A percentile compares a stretch with the other conserved stretches of the same genome.
phyloP scores from a whole-genome alignment of 2,113 vertebrate species.

The Alexandromys fortis region DNA sequence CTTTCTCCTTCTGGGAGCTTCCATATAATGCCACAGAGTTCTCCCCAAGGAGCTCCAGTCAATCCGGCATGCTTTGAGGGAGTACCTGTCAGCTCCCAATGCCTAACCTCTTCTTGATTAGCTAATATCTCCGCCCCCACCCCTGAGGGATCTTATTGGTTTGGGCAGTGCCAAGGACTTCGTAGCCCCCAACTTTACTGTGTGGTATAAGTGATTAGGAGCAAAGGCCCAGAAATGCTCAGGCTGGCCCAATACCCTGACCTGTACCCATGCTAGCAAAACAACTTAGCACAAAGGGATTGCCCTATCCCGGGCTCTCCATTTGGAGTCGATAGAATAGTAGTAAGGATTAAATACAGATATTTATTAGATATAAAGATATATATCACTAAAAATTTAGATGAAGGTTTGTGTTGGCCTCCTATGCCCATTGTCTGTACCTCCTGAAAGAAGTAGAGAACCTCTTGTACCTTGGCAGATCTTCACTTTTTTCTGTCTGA shows the following conservation, averaged over 20 bases:
- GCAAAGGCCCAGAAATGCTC: not conserved
- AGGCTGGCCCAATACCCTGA: not conserved
- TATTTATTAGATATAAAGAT: no score
- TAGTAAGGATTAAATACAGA: not conserved
- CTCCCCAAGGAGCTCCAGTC: not conserved
- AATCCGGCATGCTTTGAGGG: not conserved
- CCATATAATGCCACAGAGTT: no score
- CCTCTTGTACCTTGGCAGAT: not conserved
- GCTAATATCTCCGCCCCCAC: not conserved
- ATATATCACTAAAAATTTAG: not conserved
- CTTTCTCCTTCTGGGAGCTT: not conserved
- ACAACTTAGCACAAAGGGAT: not conserved
- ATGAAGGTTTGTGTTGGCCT: not conserved
- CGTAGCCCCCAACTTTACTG: not conserved
- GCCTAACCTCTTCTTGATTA: not conserved
- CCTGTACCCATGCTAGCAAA: not conserved
- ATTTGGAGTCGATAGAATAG: not conserved
- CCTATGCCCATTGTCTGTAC: no score
- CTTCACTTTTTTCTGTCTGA: not conserved
- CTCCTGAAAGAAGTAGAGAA: not conserved
- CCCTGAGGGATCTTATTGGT: not conserved
- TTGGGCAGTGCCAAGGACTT: not conserved
- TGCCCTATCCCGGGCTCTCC: not conserved
- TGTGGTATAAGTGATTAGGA: fast-evolving
- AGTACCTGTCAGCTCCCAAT: not conserved